phyloP scores from a whole-genome alignment of 2,113 vertebrate species.

The Gymnobelideus leadbeateri region DNA sequence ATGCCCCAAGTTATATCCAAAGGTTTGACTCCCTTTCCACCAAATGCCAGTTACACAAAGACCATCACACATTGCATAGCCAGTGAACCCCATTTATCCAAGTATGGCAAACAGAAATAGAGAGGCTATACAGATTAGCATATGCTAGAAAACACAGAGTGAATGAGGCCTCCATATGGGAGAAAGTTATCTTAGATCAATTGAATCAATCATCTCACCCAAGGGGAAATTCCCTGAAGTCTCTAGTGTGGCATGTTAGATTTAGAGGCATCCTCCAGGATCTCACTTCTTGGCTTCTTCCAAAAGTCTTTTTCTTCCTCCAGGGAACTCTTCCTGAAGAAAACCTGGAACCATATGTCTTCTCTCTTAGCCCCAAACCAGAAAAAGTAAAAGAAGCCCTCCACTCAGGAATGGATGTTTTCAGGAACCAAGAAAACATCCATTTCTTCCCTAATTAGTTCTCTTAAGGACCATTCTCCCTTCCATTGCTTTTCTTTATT shows the following conservation, averaged over 20 bases:
- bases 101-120: background rate
- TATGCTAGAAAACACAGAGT: background rate
- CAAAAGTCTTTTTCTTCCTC: background rate
- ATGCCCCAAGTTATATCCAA: background rate
- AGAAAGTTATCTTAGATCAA: background rate
- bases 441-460: background rate
- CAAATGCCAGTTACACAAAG: background rate
- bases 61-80: background rate
- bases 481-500: background rate
- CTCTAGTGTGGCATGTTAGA: background rate
- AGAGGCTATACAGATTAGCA: background rate
- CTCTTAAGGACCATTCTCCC: background rate
- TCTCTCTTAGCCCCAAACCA: background rate
- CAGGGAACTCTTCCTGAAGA: background rate
- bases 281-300: background rate
- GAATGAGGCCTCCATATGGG: background rate
- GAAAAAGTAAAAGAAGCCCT: background rate
- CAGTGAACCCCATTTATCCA: background rate
- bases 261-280: background rate
- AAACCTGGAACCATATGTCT: background rate
- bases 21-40: background rate
- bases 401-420: background rate
- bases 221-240: background rate
- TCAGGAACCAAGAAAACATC: background rate
- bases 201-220: background rate